Conservation (phyloP, 2,797 vertebrate species). For the Perodicticus potto region DNA sequence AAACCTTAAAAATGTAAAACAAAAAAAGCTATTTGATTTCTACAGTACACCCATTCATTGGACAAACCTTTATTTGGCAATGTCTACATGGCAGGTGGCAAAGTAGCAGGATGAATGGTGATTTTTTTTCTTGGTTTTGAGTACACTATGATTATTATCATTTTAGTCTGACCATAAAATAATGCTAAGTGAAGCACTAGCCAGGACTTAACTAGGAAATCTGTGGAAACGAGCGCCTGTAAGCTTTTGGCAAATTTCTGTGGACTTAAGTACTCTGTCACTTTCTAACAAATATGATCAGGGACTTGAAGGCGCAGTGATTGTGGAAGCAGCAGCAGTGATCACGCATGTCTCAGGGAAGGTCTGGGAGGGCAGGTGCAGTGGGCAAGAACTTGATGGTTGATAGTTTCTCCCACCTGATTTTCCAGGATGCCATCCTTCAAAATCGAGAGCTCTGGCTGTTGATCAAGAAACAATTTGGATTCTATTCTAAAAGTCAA, state of each 20-base stretch:
- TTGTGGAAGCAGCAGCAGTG: background rate
- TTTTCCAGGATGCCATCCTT: constrained; percentile 84
- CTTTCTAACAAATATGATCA: background rate
- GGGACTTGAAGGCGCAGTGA: background rate
- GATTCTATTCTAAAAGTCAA: constrained; percentile 81
- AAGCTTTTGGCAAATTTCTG: background rate
- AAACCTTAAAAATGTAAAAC: background rate
- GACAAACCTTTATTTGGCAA: background rate
- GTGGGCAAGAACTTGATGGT: background rate
- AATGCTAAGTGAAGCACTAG: constrained; percentile 17
- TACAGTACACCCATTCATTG: background rate
- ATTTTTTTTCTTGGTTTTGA: constrained; percentile 17
- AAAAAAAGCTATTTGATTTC: background rate
- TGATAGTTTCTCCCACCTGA: background rate
- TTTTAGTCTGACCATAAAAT: constrained; percentile 26
- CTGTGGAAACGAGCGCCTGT: background rate
- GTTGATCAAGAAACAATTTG: constrained; percentile 80
- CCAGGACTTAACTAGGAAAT: constrained; percentile 30
- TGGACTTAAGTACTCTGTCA: background rate
- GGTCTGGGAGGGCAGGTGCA: fast-evolving
- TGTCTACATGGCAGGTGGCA: background rate
- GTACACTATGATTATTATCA: background rate
- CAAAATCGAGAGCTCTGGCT: constrained; percentile 87
- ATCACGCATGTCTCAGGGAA: background rate
- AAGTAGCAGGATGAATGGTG: background rate